Evolutionary conservation across 2,113 vertebrate genomes (phyloP), one percentile per base, ranked within the genome.

Genomic region (Strigops habroptila): DNA sequence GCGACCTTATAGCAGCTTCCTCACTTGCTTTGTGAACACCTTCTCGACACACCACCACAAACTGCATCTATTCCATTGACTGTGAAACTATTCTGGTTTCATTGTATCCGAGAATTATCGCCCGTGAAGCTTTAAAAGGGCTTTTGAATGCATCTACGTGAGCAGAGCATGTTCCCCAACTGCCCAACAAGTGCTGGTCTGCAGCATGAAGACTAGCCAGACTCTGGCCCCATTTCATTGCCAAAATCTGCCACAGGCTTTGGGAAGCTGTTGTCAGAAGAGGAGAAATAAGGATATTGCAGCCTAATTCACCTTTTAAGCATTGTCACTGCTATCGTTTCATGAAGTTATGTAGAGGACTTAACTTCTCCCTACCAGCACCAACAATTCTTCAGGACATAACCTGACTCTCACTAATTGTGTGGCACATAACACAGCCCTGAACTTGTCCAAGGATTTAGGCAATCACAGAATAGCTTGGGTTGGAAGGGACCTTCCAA

Each of bases 341-440:
- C 65, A 85, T 46, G 43, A 71, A 43, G 57, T 82, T 82, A 71
- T 10, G 23, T 12, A 28, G 55, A 67, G 70, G 74, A 71, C 84
- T 95, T 93, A 91, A 87, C 37, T 67, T 93, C 65, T 79, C 85
- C 78, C 65, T 15, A 22, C 85, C 87, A 87, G 90, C 87, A 78
- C 11, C 39, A 69, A 8, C 35, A 49, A 16, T 5, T 3, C 55
- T 9, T 31, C 83, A 52, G 43, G 62, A 55, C 30, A 90, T 44
- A 81, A 44, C 4, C 18, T 4, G 1, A 3, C 25, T 46, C 77
- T 41, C 39, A 6, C 22, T 48, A 33, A 69, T 28, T 24, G 35
- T 37, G 5, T 0, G 4, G 33, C 10, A 16, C 46, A 27, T 0
- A 7, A 90, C 23, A 46, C 8, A 81, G 43, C 22, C 60, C 23